Percentiles rank a stretch among this genome's conserved stretches.
Conservation (phyloP, 2,888 invertebrate genomes). For the Heliconius cydno region DNA sequence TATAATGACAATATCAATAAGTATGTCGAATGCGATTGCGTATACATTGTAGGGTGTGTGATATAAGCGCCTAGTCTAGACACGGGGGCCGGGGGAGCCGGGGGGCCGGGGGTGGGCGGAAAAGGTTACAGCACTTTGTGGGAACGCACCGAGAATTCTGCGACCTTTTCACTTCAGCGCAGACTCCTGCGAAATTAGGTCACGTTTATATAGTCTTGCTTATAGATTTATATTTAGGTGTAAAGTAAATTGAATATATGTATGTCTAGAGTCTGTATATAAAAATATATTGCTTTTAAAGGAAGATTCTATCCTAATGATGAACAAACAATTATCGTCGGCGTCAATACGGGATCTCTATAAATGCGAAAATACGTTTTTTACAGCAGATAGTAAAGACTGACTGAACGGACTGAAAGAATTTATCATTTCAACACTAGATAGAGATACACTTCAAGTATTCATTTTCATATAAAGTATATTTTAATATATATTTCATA, state of each 20-base stretch:
- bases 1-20: conserved; percentile 4
- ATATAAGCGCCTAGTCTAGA: conserved; percentile 60
- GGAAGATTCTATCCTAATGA: too few relatives aligned
- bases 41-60: conserved; percentile 32
- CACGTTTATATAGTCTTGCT: conserved; percentile 41
- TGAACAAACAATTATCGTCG: too few relatives aligned
- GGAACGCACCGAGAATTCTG: conserved; percentile 42
- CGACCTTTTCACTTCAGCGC: conserved; percentile 47
- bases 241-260: conserved; percentile 14
- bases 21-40: conserved; percentile 33
- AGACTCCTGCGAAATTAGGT: conserved; percentile 45
- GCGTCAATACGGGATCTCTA: too few relatives aligned
- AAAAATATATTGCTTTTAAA: too few relatives aligned
- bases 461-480: too few relatives aligned
- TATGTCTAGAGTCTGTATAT: background rate
- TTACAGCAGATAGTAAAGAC: too few relatives aligned
- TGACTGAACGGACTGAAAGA: too few relatives aligned
- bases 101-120: conserved; percentile 66
- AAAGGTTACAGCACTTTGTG: conserved; percentile 45
- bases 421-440: too few relatives aligned
- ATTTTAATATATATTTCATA: too few relatives aligned
- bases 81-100: conserved; percentile 58
- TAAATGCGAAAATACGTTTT: too few relatives aligned
- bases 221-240: conserved; percentile 33
- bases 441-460: too few relatives aligned